Evolutionary conservation across 2,888 invertebrate genomes (phyloP), one percentile per base, ranked within the genome.

Genomic region (Peribatodes rhomboidaria): DNA sequence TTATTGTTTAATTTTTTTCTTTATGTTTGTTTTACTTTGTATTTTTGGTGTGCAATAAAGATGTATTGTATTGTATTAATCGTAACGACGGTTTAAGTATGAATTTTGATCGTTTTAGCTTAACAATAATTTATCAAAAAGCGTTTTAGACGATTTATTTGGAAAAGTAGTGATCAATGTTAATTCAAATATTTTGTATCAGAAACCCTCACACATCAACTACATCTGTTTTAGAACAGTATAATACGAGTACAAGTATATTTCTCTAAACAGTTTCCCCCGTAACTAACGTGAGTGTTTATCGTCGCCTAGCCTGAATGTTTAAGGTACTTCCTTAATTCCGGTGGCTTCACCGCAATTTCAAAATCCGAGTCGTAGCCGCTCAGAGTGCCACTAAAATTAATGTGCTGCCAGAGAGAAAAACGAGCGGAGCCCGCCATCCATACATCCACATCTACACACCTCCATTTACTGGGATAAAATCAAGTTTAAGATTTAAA

Each of bases 391-490:
- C 85, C 84, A 86, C 86, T 88, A 86, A 92, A 92, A 92, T 92
- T 90, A 92, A 92, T 92, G 91, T 89, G 86, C 90, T 89, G 91
- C 87, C 90, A 88, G 84, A 82, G 86, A 90, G 92, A 92, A 91
- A 92, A 92, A 92, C 90, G 92, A 89, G 84, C 86, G 83, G 78
- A 81, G 83, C 84, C 80, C 80, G 71, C 76, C 73, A 70, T 39
- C 65, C 77, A 76, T 77, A 75, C 78, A 82, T 81, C 78, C 80
- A 79, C 76, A 79, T 76, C 77, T 67, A 79, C 73, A 73, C 79
- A 77, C 76, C 74, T 78, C 74, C 74, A 73, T 81, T 79, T 74
- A 75, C 74, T 85, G 79, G 78, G 79, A 84, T 81, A 77, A 78
- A 81, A 81, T 83, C 81, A 80, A 82, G 75, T 76, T 75, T 74